A percentile compares a stretch with the other conserved stretches of the same genome.
phyloP scores from a whole-genome alignment of 2,888 invertebrate genomes.

The Drosophila mulleri region DNA sequence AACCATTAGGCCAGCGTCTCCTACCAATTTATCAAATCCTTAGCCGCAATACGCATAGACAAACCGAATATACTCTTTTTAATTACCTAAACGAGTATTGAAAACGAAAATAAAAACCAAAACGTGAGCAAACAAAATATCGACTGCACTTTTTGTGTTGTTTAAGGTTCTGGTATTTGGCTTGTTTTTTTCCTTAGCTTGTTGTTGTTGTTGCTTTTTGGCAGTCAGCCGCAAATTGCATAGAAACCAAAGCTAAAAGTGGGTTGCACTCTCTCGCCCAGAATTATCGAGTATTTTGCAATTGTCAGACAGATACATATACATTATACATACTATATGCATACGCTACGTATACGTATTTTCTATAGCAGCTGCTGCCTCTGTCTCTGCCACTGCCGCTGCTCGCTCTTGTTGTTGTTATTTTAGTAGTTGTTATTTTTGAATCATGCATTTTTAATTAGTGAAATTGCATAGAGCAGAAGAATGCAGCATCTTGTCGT shows the following conservation, averaged over 20 bases:
- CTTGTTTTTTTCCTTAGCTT: conserved; percentile 11
- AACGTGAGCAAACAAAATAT: conserved; percentile 1
- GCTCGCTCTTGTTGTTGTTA: conserved; percentile 9
- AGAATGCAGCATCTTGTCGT: conserved; percentile 53
- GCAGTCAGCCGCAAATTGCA: conserved; percentile 71
- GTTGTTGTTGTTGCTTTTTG: conserved; percentile 51
- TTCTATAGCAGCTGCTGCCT: background rate
- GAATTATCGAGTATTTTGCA: conserved; percentile 63
- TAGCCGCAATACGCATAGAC: background rate
- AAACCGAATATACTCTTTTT: background rate
- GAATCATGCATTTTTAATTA: conserved; percentile 79
- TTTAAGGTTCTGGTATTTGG: conserved; percentile 30
- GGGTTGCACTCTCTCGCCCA: conserved; percentile 75
- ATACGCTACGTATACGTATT: conserved; percentile 12
- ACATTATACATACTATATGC: conserved; percentile 8
- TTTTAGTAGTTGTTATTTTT: conserved; percentile 55
- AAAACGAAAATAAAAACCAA: conserved; percentile 1
- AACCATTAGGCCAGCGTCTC: too few relatives aligned
- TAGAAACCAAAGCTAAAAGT: conserved; percentile 63
- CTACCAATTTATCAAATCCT: too few relatives aligned
- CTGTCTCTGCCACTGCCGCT: background rate
- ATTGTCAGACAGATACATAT: conserved; percentile 35
- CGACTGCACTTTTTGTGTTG: conserved; percentile 42
- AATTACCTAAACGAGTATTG: background rate
- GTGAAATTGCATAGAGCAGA: conserved; percentile 66